Conservation (phyloP, 2,113 vertebrate genomes). For the Aspidoscelis tigris region DNA sequence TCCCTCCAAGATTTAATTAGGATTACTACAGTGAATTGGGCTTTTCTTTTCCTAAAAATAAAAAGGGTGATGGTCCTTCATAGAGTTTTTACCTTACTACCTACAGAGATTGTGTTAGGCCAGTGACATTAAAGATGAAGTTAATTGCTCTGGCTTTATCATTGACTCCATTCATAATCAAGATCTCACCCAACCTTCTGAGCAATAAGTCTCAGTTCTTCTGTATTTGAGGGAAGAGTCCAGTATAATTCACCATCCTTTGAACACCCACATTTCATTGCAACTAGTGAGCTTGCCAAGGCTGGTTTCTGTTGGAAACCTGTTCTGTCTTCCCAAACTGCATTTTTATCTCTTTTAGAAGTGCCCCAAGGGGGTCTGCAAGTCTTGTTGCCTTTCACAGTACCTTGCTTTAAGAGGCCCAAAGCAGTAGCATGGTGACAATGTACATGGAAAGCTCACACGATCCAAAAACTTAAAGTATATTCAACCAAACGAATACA, state of each 20-base stretch:
- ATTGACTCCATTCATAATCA: not conserved
- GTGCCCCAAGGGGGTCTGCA: not conserved
- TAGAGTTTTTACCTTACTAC: not conserved
- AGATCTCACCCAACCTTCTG: not conserved
- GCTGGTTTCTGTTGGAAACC: too few relatives aligned
- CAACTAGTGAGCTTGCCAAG: too few relatives aligned
- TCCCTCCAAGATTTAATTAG: not conserved
- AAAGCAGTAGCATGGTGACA: not conserved
- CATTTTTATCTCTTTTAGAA: too few relatives aligned
- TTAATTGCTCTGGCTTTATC: not conserved
- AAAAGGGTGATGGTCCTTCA: not conserved
- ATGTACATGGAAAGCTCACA: not conserved
- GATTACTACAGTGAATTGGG: not conserved
- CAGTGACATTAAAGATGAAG: not conserved
- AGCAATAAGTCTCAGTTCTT: too few relatives aligned
- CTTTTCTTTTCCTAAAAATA: not conserved
- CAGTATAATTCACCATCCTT: too few relatives aligned
- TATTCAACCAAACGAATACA: not conserved
- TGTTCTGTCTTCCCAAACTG: too few relatives aligned
- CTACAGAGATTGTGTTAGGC: too few relatives aligned
- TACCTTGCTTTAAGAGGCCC: not conserved
- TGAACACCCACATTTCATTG: too few relatives aligned
- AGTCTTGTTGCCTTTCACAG: not conserved
- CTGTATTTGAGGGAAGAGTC: too few relatives aligned
- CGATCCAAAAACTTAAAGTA: not conserved